A percentile compares a stretch with the other conserved stretches of the same genome.
These are phyloP conservation scores for Zelleria hepariella DNA, from an alignment of 2,888 invertebrate genomes.

Conservation along the genomic window DNA sequence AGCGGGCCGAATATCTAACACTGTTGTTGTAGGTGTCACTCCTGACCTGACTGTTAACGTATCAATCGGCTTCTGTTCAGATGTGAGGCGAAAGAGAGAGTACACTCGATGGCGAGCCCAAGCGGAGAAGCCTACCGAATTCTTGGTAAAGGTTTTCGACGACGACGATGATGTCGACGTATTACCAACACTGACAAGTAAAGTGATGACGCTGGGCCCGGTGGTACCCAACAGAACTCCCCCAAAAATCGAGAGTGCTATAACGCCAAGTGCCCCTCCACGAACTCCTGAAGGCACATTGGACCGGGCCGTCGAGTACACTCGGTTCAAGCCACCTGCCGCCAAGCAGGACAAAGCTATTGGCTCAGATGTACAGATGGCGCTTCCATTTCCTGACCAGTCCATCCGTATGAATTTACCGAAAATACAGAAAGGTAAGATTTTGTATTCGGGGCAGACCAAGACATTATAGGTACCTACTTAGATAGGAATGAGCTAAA, in stretches of 20 bases:
- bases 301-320: neutral
- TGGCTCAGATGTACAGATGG: neutral
- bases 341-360: neutral
- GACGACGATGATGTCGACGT: constrained; percentile 34
- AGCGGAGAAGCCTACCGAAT: constrained; percentile 41
- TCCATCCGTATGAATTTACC: neutral
- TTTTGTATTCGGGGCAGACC: neutral
- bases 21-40: neutral
- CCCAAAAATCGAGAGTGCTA: neutral
- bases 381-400: neutral
- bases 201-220: neutral
- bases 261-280: neutral
- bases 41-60: too few species aligned
- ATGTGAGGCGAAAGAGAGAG: constrained; percentile 45
- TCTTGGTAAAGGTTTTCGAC: constrained; percentile 60
- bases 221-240: neutral
- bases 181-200: neutral
- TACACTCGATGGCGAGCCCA: constrained; percentile 56
- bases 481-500: too few species aligned
- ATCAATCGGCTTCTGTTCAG: constrained; percentile 22
- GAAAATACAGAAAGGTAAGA: neutral
- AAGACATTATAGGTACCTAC: too few species aligned
- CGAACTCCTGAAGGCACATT: neutral
- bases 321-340: neutral
- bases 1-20: constrained; percentile 19